These are phyloP conservation scores for Crypturellus tataupa DNA, from an alignment of 2,797 vertebrate species.

Conservation along the genomic window DNA sequence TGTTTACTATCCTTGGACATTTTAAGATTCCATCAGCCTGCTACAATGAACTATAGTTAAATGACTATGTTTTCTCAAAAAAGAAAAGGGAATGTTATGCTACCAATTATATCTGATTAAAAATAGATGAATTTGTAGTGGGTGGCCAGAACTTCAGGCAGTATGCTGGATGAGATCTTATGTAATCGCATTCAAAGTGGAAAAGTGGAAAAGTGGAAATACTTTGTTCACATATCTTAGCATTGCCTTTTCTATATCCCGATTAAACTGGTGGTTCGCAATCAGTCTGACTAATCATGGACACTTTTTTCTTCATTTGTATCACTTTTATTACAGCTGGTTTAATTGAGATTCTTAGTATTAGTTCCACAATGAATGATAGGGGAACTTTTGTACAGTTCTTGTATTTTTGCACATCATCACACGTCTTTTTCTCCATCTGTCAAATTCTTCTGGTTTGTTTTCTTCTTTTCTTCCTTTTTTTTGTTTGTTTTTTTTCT, in stretches of 20 bases:
- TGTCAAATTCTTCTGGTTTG: not conserved
- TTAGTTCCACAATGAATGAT: not conserved
- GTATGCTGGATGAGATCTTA: not conserved
- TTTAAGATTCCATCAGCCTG: not conserved
- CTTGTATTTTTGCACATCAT: not conserved
- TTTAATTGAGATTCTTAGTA: not conserved
- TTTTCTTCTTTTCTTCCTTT: not conserved
- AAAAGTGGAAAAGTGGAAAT: not conserved
- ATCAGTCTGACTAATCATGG: not conserved
- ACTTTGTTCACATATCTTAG: not conserved
- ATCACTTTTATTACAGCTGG: not conserved
- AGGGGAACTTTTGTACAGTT: not conserved
- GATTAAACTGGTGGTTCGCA: not conserved
- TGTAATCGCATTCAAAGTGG: not conserved
- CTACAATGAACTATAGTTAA: not conserved
- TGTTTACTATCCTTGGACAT: not conserved
- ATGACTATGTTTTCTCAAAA: not conserved
- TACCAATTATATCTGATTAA: not conserved
- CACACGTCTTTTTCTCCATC: accelerated
- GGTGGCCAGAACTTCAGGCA: not conserved
- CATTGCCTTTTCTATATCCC: not conserved
- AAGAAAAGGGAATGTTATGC: not conserved
- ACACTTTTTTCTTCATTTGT: not conserved
- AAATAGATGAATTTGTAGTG: slow-evolving; percentile 1
- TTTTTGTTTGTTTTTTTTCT: not conserved